Percentiles rank a stretch among this genome's conserved stretches.
Evolutionary conservation across 2,888 invertebrate species (phyloP).

Genomic region (Palloptera scutellata): DNA sequence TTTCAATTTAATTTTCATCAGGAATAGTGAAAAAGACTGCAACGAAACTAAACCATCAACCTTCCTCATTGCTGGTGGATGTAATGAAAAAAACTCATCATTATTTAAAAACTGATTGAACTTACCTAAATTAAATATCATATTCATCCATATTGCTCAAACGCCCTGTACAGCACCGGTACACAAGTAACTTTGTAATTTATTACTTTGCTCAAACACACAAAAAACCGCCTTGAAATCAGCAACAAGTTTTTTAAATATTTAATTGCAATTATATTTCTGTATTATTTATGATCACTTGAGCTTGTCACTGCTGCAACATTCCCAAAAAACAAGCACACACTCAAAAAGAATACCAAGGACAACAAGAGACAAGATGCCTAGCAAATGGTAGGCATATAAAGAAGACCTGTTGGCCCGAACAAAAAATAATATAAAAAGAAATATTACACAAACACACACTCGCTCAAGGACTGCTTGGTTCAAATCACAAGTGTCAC

Average conservation of each 20-base stretch:
- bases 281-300: conserved; percentile 2
- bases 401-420: background rate
- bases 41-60: no score
- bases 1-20: no score
- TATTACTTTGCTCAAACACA: no score
- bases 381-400: background rate
- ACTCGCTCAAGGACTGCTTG: no score
- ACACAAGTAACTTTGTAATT: background rate
- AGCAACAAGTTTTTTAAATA: conserved; percentile 32
- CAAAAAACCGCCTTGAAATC: no score
- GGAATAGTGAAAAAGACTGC: no score
- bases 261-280: conserved; percentile 27
- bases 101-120: no score
- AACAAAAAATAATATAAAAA: background rate
- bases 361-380: conserved; percentile 14
- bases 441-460: background rate
- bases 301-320: conserved; percentile 5
- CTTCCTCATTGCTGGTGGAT: no score
- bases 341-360: background rate
- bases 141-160: no score
- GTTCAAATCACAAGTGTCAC: background rate
- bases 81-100: no score
- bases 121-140: no score
- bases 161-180: background rate
- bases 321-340: background rate